A percentile compares a stretch with the other conserved stretches of the same genome.
phyloP scores from a whole-genome alignment of 1,140 invertebrate genomes.

The Chlorops oryzae region DNA sequence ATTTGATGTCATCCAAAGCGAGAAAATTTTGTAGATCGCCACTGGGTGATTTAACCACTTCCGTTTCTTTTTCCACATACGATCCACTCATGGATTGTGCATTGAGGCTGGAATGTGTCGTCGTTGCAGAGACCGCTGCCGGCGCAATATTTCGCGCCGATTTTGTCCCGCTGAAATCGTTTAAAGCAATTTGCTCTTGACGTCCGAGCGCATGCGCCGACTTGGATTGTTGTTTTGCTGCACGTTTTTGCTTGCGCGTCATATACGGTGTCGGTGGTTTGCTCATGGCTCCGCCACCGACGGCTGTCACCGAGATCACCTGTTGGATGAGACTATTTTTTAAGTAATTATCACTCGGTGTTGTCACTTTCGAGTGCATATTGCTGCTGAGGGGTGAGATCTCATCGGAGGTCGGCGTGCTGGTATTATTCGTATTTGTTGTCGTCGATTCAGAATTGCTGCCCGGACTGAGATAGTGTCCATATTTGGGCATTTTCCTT shows the following conservation, averaged over 20 bases:
- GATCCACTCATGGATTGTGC: conserved; percentile 33
- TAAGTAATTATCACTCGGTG: conserved; percentile 26
- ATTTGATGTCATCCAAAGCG: conserved; percentile 50
- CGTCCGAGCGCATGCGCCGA: conserved; percentile 17
- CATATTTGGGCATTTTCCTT: conserved; percentile 48
- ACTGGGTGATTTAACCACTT: conserved; percentile 47
- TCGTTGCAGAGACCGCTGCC: conserved; percentile 15
- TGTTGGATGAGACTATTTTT: conserved; percentile 15
- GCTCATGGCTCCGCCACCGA: background rate
- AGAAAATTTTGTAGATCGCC: conserved; percentile 43
- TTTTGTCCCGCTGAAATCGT: conserved; percentile 10
- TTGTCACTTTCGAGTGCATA: conserved; percentile 29
- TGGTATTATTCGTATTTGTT: conserved; percentile 38
- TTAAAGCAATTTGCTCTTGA: background rate
- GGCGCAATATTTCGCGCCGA: conserved; percentile 19
- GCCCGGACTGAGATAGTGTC: conserved; percentile 50
- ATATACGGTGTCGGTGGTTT: conserved; percentile 39
- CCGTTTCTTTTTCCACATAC: conserved; percentile 50
- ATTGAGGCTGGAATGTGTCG: background rate
- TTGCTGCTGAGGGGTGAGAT: conserved; percentile 22
- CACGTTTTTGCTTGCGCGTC: conserved; percentile 34
- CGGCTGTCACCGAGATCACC: conserved; percentile 1
- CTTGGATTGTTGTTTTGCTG: conserved; percentile 29
- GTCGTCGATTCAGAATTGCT: conserved; percentile 53
- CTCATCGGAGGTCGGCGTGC: conserved; percentile 38